Evolutionary conservation across 1,140 invertebrate species (phyloP).

Genomic region (Saccostrea echinata): DNA sequence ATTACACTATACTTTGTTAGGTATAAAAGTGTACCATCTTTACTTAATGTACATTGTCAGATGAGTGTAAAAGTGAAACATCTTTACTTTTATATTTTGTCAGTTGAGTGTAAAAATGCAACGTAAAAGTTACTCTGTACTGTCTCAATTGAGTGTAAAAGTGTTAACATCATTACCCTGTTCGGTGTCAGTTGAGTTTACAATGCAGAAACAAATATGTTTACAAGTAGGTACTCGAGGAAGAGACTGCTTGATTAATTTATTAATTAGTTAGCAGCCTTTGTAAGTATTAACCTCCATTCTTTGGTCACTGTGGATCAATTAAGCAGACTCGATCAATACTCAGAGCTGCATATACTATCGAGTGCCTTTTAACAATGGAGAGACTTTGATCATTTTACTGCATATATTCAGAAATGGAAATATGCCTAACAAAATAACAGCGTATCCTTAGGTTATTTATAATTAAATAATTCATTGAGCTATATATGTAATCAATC

Average conservation of each 20-base stretch:
- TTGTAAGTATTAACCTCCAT: not conserved
- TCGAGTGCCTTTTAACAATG: not conserved
- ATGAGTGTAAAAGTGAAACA: too few species aligned
- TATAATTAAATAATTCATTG: conserved; percentile 22
- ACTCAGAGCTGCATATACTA: not conserved
- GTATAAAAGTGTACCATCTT: too few species aligned
- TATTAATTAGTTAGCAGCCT: not conserved
- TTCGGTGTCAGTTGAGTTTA: too few species aligned
- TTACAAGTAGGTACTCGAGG: too few species aligned
- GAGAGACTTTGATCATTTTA: not conserved
- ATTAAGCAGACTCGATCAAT: not conserved
- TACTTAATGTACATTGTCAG: too few species aligned
- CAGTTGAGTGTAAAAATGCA: too few species aligned
- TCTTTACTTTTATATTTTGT: too few species aligned
- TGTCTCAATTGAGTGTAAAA: too few species aligned
- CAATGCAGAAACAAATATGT: too few species aligned
- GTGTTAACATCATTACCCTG: too few species aligned
- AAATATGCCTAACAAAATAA: not conserved
- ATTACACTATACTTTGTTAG: too few species aligned
- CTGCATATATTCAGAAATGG: not conserved
- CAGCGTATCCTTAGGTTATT: not conserved
- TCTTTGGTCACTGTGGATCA: not conserved
- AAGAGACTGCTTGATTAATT: not conserved
- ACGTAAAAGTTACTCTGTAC: too few species aligned
- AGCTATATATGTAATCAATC: not conserved